These are phyloP conservation scores for Neodiprion virginianus DNA, from an alignment of 1,140 invertebrate species.

Conservation along the genomic window DNA sequence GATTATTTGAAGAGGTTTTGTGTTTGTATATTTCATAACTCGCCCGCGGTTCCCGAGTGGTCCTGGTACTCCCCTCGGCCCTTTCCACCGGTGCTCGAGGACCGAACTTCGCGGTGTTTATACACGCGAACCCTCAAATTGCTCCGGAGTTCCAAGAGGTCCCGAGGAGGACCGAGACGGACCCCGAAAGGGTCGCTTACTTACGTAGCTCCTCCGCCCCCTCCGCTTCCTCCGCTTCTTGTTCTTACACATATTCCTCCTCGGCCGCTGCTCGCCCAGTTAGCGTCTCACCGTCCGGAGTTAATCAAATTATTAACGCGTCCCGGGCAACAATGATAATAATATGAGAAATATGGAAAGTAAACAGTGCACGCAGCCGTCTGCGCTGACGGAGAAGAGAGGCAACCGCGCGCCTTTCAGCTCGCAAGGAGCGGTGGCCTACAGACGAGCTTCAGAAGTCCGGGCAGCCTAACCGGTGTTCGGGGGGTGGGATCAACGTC, in stretches of 20 bases:
- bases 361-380: slow-evolving; percentile 13
- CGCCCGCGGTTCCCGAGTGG: slow-evolving; percentile 31
- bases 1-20: slow-evolving; percentile 48
- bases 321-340: slow-evolving; percentile 16
- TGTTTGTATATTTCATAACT: slow-evolving; percentile 57
- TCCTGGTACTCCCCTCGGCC: slow-evolving; percentile 16
- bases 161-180: neutral
- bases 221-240: no score
- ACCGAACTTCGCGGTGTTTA: no score
- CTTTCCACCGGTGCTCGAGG: neutral
- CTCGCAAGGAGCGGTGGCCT: neutral
- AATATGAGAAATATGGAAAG: slow-evolving; percentile 23
- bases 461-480: no score
- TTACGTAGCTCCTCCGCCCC: no score
- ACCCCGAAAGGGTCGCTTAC: neutral
- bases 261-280: slow-evolving; percentile 17
- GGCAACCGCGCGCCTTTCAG: no score
- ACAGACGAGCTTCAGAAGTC: neutral
- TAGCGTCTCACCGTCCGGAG: slow-evolving; percentile 21
- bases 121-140: no score
- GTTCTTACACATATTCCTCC: neutral
- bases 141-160: slow-evolving; percentile 6
- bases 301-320: slow-evolving; percentile 36
- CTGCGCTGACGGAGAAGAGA: no score
- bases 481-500: no score